Conservation (phyloP, 2,797 vertebrate genomes). For the Gobio occitaniae region DNA sequence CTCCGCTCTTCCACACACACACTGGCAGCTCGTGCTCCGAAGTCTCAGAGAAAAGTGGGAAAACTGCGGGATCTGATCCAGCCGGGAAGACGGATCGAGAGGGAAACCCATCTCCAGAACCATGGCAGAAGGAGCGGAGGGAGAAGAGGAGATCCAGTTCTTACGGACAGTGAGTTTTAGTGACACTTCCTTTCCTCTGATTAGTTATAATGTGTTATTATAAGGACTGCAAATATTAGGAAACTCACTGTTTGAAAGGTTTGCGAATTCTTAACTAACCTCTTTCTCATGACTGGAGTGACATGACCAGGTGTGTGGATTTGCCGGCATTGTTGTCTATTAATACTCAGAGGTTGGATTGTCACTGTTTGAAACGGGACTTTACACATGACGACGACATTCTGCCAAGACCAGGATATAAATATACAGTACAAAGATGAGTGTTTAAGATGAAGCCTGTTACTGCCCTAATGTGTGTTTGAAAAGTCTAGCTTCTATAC, state of each 20-base stretch:
- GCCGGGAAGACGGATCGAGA: conserved; percentile 1
- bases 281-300: conserved; percentile 61
- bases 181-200: background rate
- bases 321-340: conserved; percentile 81
- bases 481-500: background rate
- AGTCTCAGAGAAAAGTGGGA: conserved; percentile 32
- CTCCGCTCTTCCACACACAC: conserved; percentile 52
- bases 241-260: background rate
- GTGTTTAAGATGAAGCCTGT: background rate
- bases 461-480: background rate
- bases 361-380: conserved; percentile 62
- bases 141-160: conserved; percentile 93
- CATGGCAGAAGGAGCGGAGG: conserved; percentile 91
- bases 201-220: background rate
- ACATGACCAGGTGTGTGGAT: conserved; percentile 73
- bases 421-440: background rate
- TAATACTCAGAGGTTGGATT: conserved; percentile 71
- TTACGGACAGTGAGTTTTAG: conserved; percentile 87
- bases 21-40: background rate
- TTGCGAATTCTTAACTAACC: background rate
- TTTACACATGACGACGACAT: conserved; percentile 25
- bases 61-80: conserved; percentile 30
- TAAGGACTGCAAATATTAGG: too few species aligned
- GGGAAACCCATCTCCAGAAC: conserved; percentile 52
- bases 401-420: conserved; percentile 18